phyloP scores from a whole-genome alignment of 1,140 invertebrate genomes.

The Diorhabda sublineata region DNA sequence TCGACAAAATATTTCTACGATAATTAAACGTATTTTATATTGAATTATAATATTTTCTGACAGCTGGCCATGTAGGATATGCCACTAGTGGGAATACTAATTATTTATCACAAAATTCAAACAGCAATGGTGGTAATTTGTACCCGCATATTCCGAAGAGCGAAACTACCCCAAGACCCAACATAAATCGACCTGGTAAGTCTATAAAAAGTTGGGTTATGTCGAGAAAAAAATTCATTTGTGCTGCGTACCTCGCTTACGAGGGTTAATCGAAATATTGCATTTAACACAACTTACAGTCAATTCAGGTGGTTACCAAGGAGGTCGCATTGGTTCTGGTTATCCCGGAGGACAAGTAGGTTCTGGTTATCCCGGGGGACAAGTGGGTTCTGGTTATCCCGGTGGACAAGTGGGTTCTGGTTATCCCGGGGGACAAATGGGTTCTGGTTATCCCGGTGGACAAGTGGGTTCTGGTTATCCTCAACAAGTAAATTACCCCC shows the following conservation, averaged over 20 bases:
- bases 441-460: conserved; percentile 16
- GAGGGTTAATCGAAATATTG: too few relatives aligned
- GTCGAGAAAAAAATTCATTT: too few relatives aligned
- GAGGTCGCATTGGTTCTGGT: background rate
- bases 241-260: too few relatives aligned
- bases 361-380: background rate
- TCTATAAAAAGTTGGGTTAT: background rate
- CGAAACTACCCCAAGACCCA: conserved; percentile 18
- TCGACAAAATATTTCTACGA: too few relatives aligned
- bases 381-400: background rate
- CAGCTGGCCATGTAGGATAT: conserved; percentile 17
- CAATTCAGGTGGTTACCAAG: background rate
- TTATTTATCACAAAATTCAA: background rate
- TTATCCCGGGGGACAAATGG: background rate
- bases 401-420: background rate
- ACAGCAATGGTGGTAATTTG: conserved; percentile 1
- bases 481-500: conserved; percentile 4
- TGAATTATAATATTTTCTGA: too few relatives aligned
- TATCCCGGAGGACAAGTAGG: background rate
- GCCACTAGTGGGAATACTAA: conserved; percentile 5
- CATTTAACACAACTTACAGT: background rate
- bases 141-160: conserved; percentile 14
- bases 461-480: conserved; percentile 14
- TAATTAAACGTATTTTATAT: too few relatives aligned
- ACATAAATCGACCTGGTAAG: conserved; percentile 3